phyloP scores from a whole-genome alignment of 30 jellyfish, hydroid and myxozoan genomes.

The Turritopsis dohrnii region DNA sequence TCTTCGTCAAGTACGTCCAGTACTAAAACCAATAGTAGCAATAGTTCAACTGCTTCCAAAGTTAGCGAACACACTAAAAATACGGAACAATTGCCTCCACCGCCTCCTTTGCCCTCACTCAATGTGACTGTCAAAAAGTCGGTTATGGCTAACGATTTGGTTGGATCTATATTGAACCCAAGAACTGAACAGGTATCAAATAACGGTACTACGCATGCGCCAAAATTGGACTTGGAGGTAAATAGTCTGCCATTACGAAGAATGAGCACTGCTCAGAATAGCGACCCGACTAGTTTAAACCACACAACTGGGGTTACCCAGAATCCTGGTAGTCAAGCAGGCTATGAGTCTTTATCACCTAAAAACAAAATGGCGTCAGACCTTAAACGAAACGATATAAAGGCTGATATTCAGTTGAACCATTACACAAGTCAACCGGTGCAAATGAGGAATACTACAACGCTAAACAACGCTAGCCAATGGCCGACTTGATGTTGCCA shows the following conservation, averaged over 20 bases:
- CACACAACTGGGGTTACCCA: background rate
- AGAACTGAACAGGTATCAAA: background rate
- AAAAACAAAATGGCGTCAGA: background rate
- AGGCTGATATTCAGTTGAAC: conserved; percentile 28
- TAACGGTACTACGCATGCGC: background rate
- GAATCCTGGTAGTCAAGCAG: background rate
- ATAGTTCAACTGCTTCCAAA: conserved; percentile 11
- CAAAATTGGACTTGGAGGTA: background rate
- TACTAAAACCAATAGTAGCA: conserved; percentile 19
- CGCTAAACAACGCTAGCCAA: background rate
- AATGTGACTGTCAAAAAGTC: conserved; percentile 14
- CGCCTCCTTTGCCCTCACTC: conserved; percentile 78
- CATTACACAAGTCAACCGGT: conserved; percentile 41
- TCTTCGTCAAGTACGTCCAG: background rate
- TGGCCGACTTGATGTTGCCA: conserved; percentile 8
- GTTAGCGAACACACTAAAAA: background rate
- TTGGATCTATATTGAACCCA: background rate
- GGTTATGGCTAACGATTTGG: conserved; percentile 3
- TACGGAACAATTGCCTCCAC: conserved; percentile 70
- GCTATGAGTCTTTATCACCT: conserved; percentile 2
- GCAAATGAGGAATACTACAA: conserved; percentile 11
- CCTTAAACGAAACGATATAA: conserved; percentile 16
- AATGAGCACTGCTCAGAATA: background rate
- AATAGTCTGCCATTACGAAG: background rate
- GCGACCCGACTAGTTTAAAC: background rate